Conservation (phyloP, 2,888 invertebrate species). For the Calameuta idolon region DNA sequence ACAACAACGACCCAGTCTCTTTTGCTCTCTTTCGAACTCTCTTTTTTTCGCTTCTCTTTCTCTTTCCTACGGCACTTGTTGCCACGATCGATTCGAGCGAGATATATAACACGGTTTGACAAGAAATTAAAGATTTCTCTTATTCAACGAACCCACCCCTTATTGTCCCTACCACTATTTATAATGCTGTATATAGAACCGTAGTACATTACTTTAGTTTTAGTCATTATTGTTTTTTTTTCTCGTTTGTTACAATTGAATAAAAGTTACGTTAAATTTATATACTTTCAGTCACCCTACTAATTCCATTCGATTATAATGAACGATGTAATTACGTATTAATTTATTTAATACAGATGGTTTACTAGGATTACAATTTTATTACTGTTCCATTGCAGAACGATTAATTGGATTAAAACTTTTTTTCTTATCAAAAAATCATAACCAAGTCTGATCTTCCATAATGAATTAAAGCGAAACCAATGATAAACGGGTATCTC, state of each 20-base stretch:
- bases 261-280: background rate
- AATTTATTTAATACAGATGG: background rate
- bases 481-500: background rate
- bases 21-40: no score
- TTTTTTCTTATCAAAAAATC: background rate
- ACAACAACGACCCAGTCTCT: no score
- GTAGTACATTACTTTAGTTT: background rate
- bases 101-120: background rate
- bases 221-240: background rate
- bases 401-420: background rate
- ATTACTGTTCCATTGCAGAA: background rate
- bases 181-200: background rate
- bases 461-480: background rate
- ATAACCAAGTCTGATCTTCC: background rate
- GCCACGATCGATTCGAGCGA: background rate
- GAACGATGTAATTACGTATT: background rate
- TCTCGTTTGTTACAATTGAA: background rate
- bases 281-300: background rate
- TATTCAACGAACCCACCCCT: background rate
- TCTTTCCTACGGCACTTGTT: background rate
- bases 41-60: background rate
- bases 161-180: background rate
- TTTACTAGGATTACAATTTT: background rate
- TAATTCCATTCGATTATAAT: background rate
- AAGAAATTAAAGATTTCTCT: background rate